Evolutionary conservation across 2,888 invertebrate genomes (phyloP).

Genomic region (Xanthostigma xanthostigma): DNA sequence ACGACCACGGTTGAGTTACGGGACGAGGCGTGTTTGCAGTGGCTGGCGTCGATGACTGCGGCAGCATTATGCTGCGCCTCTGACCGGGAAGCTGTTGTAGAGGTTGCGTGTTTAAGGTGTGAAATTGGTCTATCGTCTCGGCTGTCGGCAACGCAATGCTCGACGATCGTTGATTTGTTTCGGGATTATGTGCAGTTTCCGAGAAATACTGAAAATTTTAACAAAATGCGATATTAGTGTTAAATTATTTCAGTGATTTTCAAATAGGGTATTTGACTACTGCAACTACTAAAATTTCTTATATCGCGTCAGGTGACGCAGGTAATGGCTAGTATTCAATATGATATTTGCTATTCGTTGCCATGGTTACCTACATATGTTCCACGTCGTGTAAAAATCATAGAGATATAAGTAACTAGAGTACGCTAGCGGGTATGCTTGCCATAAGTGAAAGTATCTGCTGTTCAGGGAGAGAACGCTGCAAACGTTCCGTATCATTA

Average conservation of each 20-base stretch:
- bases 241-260: background rate
- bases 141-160: conserved; percentile 27
- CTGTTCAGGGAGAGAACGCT: no score
- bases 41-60: conserved; percentile 10
- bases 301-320: no score
- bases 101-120: conserved; percentile 26
- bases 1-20: conserved; percentile 4
- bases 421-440: no score
- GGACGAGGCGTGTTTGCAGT: conserved; percentile 12
- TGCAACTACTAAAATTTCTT: no score
- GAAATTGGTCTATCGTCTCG: conserved; percentile 8
- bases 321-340: no score
- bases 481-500: no score
- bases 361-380: no score
- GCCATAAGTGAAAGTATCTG: no score
- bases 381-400: no score
- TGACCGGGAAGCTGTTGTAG: conserved; percentile 20
- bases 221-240: conserved; percentile 10
- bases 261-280: no score
- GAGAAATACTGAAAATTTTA: conserved; percentile 73
- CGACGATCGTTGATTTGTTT: conserved; percentile 56
- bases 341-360: no score
- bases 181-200: conserved; percentile 80
- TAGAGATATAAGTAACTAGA: no score
- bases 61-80: conserved; percentile 5